phyloP scores from a whole-genome alignment of 2,888 invertebrate species.

The Morpho helenor region DNA sequence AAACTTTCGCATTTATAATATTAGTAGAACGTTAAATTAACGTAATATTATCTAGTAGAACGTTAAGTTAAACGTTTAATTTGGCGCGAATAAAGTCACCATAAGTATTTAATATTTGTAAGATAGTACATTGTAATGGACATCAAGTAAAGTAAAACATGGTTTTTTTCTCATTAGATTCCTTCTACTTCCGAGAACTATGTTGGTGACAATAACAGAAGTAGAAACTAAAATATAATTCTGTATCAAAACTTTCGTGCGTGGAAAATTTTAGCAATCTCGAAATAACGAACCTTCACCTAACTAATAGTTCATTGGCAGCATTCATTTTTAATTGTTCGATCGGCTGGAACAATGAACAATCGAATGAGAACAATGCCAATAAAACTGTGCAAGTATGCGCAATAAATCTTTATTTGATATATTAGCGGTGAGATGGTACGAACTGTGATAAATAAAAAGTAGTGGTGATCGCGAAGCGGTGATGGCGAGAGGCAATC shows the following conservation, averaged over 20 bases:
- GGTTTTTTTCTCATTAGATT: no score
- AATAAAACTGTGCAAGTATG: slow-evolving; percentile 42
- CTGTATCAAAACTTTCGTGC: background rate
- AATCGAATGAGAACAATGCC: slow-evolving; percentile 46
- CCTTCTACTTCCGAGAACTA: no score
- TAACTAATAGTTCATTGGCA: slow-evolving; percentile 28
- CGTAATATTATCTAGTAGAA: no score
- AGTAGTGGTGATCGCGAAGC: slow-evolving; percentile 58
- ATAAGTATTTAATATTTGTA: no score
- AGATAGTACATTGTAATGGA: no score
- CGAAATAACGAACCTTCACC: slow-evolving; percentile 14
- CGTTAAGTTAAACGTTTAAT: no score
- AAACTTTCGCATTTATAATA: no score
- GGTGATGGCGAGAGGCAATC: slow-evolving; percentile 73
- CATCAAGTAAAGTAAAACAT: no score
- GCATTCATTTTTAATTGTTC: slow-evolving; percentile 39
- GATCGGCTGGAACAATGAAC: slow-evolving; percentile 41
- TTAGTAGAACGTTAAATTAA: no score
- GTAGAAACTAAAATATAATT: no score
- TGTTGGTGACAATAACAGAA: no score
- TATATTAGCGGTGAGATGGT: slow-evolving; percentile 32
- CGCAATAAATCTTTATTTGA: slow-evolving; percentile 43
- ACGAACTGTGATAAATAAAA: slow-evolving; percentile 61
- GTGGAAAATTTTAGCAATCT: slow-evolving; percentile 11
- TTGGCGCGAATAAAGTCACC: no score